These are phyloP conservation scores for Habropoda laboriosa DNA, from an alignment of 1,140 invertebrate species.

Conservation along the genomic window DNA sequence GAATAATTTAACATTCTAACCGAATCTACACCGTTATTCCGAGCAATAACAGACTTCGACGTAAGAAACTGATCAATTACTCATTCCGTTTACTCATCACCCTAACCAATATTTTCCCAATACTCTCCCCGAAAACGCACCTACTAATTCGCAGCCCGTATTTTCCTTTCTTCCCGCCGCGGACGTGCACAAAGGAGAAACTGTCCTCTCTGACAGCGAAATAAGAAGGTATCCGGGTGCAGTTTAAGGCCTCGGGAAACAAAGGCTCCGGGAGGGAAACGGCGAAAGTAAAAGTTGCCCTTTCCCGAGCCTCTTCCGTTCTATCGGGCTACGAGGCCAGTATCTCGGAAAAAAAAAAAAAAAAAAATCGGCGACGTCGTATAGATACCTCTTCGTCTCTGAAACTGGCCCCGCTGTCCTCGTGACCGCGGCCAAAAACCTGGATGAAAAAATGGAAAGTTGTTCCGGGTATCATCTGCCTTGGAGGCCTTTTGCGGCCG, in stretches of 20 bases:
- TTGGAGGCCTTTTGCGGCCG: constrained; percentile 24
- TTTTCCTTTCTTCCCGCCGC: background rate
- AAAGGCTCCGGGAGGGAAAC: background rate
- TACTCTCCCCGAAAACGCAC: background rate
- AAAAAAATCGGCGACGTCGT: background rate
- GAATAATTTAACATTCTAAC: too few relatives aligned
- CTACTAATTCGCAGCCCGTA: background rate
- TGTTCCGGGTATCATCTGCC: constrained; percentile 58
- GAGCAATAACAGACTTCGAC: too few relatives aligned
- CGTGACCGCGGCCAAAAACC: constrained; percentile 10
- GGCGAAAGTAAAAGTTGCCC: constrained; percentile 31
- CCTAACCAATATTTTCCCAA: background rate
- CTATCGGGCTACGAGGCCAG: too few relatives aligned
- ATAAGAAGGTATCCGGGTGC: background rate
- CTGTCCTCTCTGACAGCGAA: background rate
- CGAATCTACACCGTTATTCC: too few relatives aligned
- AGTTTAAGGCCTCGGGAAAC: background rate
- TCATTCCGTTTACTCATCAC: too few relatives aligned
- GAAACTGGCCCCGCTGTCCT: background rate
- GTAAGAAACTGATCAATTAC: too few relatives aligned
- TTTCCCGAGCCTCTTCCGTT: too few relatives aligned
- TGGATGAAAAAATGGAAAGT: constrained; percentile 63
- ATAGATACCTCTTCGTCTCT: too few relatives aligned
- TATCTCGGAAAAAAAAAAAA: too few relatives aligned
- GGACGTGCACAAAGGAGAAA: background rate